Conservation (phyloP, 2,888 invertebrate genomes). For the Drosophila atripex region DNA sequence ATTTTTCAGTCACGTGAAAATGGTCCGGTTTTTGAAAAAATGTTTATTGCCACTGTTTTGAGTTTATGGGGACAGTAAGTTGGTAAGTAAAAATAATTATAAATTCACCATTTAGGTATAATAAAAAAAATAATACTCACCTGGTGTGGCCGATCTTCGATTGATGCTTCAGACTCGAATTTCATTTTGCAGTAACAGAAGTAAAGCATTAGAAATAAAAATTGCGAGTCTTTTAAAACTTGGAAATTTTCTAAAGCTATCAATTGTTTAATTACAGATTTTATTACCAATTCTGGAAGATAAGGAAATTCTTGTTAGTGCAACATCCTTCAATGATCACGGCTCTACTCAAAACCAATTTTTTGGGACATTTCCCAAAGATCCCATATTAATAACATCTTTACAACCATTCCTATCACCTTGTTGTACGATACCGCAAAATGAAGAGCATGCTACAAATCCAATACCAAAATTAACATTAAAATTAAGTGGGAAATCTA, state of each 20-base stretch:
- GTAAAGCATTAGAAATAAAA: no score
- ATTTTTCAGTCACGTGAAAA: no score
- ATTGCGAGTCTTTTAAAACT: no score
- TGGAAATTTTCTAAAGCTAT: background rate
- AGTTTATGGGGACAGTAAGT: no score
- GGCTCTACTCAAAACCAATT: slow-evolving; percentile 1
- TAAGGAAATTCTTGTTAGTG: background rate
- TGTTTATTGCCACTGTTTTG: no score
- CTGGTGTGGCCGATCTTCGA: no score
- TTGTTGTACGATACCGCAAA: slow-evolving; percentile 13
- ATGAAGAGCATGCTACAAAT: slow-evolving; percentile 46
- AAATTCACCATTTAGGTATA: no score
- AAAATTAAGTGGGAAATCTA: slow-evolving; percentile 86
- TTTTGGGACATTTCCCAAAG: background rate
- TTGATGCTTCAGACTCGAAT: no score
- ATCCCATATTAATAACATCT: background rate
- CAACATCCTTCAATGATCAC: slow-evolving; percentile 7
- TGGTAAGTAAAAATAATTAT: no score
- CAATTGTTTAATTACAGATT: slow-evolving; percentile 1
- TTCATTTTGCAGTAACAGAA: no score
- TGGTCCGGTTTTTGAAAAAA: no score
- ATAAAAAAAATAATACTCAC: no score
- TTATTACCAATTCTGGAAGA: slow-evolving; percentile 13
- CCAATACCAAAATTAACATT: slow-evolving; percentile 91
- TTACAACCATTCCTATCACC: background rate